Conservation (phyloP, 2,113 vertebrate species). For the Maccullochella peelii region DNA sequence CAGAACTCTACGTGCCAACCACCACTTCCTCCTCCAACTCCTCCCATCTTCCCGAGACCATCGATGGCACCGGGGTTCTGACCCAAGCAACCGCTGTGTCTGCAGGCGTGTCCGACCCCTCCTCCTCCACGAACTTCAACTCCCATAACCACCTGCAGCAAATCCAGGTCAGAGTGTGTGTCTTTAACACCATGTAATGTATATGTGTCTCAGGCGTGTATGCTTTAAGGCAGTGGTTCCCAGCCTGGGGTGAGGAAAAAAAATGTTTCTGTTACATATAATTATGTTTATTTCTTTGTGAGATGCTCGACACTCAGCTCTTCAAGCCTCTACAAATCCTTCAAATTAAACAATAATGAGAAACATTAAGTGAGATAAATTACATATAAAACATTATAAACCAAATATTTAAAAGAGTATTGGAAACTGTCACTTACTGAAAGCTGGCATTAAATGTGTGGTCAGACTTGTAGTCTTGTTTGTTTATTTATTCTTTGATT, state of each 20-base stretch:
- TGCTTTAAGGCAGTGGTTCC: background rate
- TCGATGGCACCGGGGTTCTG: slow-evolving; percentile 95
- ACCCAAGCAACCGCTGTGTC: slow-evolving; percentile 94
- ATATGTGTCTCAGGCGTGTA: background rate
- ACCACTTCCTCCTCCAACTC: slow-evolving; percentile 86
- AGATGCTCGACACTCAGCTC: background rate
- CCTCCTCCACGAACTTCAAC: slow-evolving; percentile 92
- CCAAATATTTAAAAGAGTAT: background rate
- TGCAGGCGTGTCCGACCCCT: slow-evolving; percentile 90
- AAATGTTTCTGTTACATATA: background rate
- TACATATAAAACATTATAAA: too few species aligned
- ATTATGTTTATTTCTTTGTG: background rate
- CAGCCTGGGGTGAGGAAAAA: background rate
- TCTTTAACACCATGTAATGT: rapidly evolving
- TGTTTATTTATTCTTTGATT: background rate
- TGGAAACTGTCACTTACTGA: background rate
- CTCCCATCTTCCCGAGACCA: slow-evolving; percentile 94
- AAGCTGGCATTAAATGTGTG: too few species aligned
- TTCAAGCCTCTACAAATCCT: background rate
- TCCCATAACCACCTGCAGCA: slow-evolving; percentile 90
- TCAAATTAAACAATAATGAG: background rate
- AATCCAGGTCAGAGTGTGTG: slow-evolving; percentile 72
- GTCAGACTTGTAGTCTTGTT: background rate
- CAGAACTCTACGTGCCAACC: slow-evolving; percentile 94
- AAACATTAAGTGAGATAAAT: too few species aligned